Conservation (phyloP, 2,113 vertebrate genomes). For the Paedocypris sp. region DNA sequence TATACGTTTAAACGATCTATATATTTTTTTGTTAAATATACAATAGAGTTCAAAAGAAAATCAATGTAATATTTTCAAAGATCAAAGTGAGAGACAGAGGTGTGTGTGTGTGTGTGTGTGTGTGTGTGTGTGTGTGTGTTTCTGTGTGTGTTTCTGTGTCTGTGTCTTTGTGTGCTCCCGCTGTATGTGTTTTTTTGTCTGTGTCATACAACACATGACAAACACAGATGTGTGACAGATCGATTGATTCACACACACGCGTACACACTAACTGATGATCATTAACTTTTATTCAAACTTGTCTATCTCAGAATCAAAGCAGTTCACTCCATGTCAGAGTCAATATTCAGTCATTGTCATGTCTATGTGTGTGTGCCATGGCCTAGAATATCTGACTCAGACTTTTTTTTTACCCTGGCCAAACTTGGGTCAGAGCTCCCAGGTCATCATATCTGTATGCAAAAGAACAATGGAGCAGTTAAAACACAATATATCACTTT, state of each 20-base stretch:
- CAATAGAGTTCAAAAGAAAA: too few relatives aligned
- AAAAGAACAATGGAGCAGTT: slow-evolving; percentile 52
- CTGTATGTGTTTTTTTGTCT: slow-evolving; percentile 19
- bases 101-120: background rate
- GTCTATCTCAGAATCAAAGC: slow-evolving; percentile 29
- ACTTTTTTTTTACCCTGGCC: slow-evolving; percentile 40
- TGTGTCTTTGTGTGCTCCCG: background rate
- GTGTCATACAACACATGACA: slow-evolving; percentile 17
- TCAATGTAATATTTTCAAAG: too few relatives aligned
- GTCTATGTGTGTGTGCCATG: background rate
- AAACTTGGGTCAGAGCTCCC: slow-evolving; percentile 49
- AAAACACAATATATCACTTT: slow-evolving; percentile 41
- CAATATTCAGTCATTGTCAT: slow-evolving; percentile 21
- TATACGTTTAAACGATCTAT: too few relatives aligned
- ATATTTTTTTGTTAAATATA: too few relatives aligned
- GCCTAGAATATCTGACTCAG: slow-evolving; percentile 20
- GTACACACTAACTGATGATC: slow-evolving; percentile 13
- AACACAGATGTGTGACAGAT: slow-evolving; percentile 16
- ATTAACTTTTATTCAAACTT: slow-evolving; percentile 32
- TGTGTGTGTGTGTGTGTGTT: background rate
- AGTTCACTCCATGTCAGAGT: slow-evolving; percentile 28
- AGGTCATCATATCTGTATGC: slow-evolving; percentile 50
- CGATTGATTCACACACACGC: slow-evolving; percentile 11
- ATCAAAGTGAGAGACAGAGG: too few relatives aligned
- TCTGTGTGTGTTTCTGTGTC: background rate